Conservation (phyloP, 2,888 invertebrate species). For the Drosophila neotestacea region DNA sequence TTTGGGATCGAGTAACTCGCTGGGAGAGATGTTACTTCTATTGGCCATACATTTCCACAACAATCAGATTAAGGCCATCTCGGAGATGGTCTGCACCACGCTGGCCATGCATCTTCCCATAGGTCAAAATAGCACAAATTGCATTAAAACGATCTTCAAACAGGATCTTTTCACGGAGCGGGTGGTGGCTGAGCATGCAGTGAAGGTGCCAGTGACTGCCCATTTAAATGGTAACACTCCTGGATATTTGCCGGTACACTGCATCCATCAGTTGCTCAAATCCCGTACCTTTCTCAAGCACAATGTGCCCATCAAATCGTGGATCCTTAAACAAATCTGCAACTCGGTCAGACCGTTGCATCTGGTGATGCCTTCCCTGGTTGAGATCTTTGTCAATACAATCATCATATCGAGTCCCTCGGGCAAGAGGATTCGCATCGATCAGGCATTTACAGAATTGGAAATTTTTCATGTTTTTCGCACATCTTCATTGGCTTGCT, state of each 20-base stretch:
- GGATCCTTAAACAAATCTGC: conserved; percentile 98
- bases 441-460: conserved; percentile 94
- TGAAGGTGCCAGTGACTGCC: conserved; percentile 97
- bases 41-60: conserved; percentile 99
- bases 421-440: conserved; percentile 85
- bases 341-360: conserved; percentile 95
- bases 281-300: conserved; percentile 98
- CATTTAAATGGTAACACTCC: conserved; percentile 94
- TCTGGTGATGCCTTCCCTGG: conserved; percentile 95
- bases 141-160: conserved; percentile 97
- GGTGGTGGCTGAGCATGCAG: conserved; percentile 97
- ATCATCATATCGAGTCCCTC: conserved; percentile 89
- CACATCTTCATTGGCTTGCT: conserved; percentile 84
- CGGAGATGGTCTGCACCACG: conserved; percentile 96
- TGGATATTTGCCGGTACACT: conserved; percentile 97
- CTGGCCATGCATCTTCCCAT: conserved; percentile 97
- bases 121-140: conserved; percentile 93
- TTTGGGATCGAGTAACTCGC: conserved; percentile 94
- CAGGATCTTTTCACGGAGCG: conserved; percentile 99
- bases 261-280: conserved; percentile 97
- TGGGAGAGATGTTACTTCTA: conserved; percentile 97
- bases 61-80: conserved; percentile 96
- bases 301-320: conserved; percentile 97
- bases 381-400: conserved; percentile 97
- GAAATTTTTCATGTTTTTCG: conserved; percentile 94